Evolutionary conservation across 2,888 invertebrate genomes (phyloP).

Genomic region (Lasioglossum marginatum): DNA sequence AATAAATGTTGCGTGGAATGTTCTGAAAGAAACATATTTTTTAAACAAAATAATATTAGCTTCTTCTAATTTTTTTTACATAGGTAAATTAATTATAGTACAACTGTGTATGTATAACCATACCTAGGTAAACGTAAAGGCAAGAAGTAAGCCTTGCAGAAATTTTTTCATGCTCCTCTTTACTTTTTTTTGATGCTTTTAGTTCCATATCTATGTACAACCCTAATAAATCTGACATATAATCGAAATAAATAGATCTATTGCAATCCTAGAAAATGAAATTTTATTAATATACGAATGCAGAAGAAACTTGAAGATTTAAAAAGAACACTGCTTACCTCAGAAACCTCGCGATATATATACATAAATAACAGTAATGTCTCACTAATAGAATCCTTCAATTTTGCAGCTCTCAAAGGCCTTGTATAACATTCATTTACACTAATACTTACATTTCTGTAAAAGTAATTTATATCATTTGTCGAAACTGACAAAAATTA

Average conservation of each 20-base stretch:
- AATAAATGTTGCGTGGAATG: constrained; percentile 80
- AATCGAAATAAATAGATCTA: constrained; percentile 81
- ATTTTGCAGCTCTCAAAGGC: constrained; percentile 81
- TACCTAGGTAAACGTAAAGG: constrained; percentile 81
- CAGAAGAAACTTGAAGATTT: neutral
- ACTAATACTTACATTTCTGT: constrained; percentile 82
- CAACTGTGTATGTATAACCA: constrained; percentile 16
- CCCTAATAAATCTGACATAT: constrained; percentile 84
- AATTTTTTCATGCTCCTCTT: constrained; percentile 77
- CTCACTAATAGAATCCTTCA: constrained; percentile 83
- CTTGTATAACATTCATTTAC: constrained; percentile 82
- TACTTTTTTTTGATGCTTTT: constrained; percentile 81
- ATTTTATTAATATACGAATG: constrained; percentile 21
- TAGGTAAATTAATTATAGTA: neutral
- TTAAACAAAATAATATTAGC: neutral
- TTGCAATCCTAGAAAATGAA: constrained; percentile 78
- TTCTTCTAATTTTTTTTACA: too few species aligned
- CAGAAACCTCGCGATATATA: constrained; percentile 81
- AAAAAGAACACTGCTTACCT: constrained; percentile 76
- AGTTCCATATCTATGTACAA: constrained; percentile 85
- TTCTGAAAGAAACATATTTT: constrained; percentile 74
- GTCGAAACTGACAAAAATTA: neutral
- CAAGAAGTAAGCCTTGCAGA: constrained; percentile 79
- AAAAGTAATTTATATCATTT: constrained; percentile 44
- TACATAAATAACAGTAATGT: constrained; percentile 83